Percentiles rank a stretch among this genome's conserved stretches.
Evolutionary conservation across 2,113 vertebrate genomes (phyloP).

Genomic region (Epinephelus lanceolatus): DNA sequence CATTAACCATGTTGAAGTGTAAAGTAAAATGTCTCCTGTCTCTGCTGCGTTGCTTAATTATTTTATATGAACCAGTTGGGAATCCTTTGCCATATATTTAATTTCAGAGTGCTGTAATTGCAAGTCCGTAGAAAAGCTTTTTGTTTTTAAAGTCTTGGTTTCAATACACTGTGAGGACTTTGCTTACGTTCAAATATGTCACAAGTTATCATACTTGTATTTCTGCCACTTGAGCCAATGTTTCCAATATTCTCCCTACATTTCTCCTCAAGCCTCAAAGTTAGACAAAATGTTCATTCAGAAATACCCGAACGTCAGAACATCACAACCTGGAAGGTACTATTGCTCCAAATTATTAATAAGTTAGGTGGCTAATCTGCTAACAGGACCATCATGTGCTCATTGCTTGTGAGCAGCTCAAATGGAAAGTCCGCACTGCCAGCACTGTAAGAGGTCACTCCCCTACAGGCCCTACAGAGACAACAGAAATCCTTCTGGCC

Average conservation of each 20-base stretch:
- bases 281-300: neutral
- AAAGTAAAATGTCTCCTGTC: constrained; percentile 60
- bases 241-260: neutral
- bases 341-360: neutral
- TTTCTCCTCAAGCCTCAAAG: neutral
- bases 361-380: neutral
- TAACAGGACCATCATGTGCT: neutral
- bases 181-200: neutral
- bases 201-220: neutral
- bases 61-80: constrained; percentile 49
- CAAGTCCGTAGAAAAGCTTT: constrained; percentile 11
- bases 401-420: neutral
- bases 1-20: constrained; percentile 57
- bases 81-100: constrained; percentile 31
- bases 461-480: constrained; percentile 10
- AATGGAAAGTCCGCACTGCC: neutral
- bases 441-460: constrained; percentile 9
- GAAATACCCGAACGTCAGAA: neutral
- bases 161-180: neutral
- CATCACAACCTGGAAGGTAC: neutral
- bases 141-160: neutral
- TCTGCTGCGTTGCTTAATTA: constrained; percentile 56
- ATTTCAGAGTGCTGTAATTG: constrained; percentile 42
- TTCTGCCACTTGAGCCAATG: neutral
- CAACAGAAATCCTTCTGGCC: constrained; percentile 18